Conservation (phyloP, 2,888 invertebrate species). For the Leucophenga montana region DNA sequence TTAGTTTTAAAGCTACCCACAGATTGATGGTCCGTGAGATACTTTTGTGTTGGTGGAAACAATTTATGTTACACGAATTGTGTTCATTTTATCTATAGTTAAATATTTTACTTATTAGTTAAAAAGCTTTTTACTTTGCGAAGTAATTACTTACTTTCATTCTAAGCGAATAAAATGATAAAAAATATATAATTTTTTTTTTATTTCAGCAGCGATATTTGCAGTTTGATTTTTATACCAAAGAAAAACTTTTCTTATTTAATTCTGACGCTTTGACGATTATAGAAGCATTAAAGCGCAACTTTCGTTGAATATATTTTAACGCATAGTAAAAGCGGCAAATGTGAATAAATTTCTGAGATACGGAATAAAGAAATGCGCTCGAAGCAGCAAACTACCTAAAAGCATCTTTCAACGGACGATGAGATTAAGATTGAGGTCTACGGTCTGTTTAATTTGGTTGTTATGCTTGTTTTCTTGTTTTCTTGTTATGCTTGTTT, state of each 20-base stretch:
- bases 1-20: too few species aligned
- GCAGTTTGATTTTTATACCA: too few species aligned
- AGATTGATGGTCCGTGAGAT: too few species aligned
- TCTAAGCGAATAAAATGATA: too few species aligned
- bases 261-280: constrained; percentile 47
- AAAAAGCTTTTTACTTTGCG: too few species aligned
- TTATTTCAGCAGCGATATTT: too few species aligned
- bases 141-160: too few species aligned
- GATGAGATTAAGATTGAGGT: background rate
- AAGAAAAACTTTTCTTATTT: constrained; percentile 60
- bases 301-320: background rate
- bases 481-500: constrained; percentile 33
- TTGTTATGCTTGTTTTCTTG: constrained; percentile 1
- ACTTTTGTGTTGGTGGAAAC: too few species aligned
- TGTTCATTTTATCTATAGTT: too few species aligned
- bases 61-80: too few species aligned
- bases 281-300: constrained; percentile 11
- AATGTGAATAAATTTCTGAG: constrained; percentile 31
- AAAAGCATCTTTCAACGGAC: constrained; percentile 38
- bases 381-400: constrained; percentile 37
- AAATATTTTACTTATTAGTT: too few species aligned
- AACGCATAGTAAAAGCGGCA: constrained; percentile 56
- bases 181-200: too few species aligned
- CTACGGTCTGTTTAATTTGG: constrained; percentile 44
- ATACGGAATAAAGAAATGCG: constrained; percentile 7